Evolutionary conservation across 2,888 invertebrate genomes (phyloP).

Genomic region (Standfussiana lucernea): DNA sequence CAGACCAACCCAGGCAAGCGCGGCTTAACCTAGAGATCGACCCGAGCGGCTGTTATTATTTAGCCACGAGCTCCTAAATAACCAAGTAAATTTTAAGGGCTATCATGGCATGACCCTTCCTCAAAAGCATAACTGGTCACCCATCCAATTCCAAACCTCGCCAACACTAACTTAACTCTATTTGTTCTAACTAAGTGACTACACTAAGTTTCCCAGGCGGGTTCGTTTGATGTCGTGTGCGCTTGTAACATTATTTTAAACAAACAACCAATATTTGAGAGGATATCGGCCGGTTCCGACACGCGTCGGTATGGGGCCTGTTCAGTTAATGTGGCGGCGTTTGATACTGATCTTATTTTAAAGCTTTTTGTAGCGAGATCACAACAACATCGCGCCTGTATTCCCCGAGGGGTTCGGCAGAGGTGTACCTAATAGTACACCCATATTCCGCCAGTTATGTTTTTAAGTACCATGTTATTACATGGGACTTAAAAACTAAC

Average conservation of each 20-base stretch:
- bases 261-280: slow-evolving; percentile 68
- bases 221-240: slow-evolving; percentile 50
- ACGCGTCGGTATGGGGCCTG: slow-evolving; percentile 26
- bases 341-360: slow-evolving; percentile 16
- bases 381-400: no score
- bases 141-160: slow-evolving; percentile 32
- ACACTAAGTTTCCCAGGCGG: slow-evolving; percentile 56
- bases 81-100: neutral
- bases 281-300: slow-evolving; percentile 44
- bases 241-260: slow-evolving; percentile 66
- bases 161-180: slow-evolving; percentile 26
- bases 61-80: no score
- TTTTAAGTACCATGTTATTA: no score
- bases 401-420: no score
- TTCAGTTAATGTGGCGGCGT: slow-evolving; percentile 2
- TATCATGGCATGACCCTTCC: neutral
- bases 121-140: neutral
- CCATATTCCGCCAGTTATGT: no score
- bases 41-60: no score
- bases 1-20: no score
- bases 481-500: no score
- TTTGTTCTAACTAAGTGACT: slow-evolving; percentile 46
- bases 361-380: neutral
- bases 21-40: no score
- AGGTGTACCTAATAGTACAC: no score